Percentiles rank a stretch among this genome's conserved stretches.
Conservation (phyloP, 2,113 vertebrate species). For the Parotia lawesii region DNA sequence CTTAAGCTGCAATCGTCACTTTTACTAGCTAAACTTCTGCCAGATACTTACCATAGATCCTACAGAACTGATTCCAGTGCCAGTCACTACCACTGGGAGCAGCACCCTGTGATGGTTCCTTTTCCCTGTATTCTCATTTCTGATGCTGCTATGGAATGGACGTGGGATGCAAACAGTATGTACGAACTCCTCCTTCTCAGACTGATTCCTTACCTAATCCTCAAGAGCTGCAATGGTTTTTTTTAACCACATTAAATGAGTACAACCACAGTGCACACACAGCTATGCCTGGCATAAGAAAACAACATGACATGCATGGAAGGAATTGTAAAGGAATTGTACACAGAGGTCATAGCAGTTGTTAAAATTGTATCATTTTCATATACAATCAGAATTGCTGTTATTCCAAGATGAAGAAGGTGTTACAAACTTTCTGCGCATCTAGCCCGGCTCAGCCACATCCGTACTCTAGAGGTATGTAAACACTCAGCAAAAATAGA, state of each 20-base stretch:
- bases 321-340: neutral
- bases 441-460: neutral
- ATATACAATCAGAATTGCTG: neutral
- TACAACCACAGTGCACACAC: neutral
- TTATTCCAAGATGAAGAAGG: neutral
- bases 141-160: neutral
- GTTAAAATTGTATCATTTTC: neutral
- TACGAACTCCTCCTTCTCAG: neutral
- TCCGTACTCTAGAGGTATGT: neutral
- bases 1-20: neutral
- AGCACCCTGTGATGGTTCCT: neutral
- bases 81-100: neutral
- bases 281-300: neutral
- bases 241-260: neutral
- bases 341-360: neutral
- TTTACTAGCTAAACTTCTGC: neutral
- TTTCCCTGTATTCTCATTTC: neutral
- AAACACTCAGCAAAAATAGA: conserved; percentile 19
- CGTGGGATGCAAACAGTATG: neutral
- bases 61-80: neutral
- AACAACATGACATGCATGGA: neutral
- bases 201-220: neutral
- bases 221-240: neutral
- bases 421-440: neutral
- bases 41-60: neutral